A percentile compares a stretch with the other conserved stretches of the same genome.
Evolutionary conservation across 2,113 vertebrate genomes (phyloP).

Genomic region (Cygnus buccinator): DNA sequence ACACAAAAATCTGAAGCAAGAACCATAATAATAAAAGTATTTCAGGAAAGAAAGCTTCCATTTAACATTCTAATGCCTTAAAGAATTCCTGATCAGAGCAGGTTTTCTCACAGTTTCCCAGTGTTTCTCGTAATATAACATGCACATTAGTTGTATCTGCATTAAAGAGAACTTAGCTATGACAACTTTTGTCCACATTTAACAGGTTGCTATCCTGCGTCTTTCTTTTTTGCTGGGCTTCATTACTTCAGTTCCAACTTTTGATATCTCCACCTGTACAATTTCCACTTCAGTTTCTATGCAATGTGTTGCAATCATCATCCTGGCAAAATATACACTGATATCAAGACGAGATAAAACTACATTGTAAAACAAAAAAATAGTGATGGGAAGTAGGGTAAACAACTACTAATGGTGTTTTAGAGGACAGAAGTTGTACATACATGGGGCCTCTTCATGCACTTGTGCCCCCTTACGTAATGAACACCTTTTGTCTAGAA

Average conservation of each 20-base stretch:
- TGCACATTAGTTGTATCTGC: background rate
- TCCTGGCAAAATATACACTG: background rate
- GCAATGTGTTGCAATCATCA: constrained; percentile 16
- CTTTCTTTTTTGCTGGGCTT: constrained; percentile 45
- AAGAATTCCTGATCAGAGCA: background rate
- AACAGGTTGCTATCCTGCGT: constrained; percentile 20
- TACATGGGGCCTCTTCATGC: background rate
- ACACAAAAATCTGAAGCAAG: background rate
- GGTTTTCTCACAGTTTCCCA: background rate
- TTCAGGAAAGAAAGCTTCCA: background rate
- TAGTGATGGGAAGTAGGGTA: too few species aligned
- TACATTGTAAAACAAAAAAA: background rate
- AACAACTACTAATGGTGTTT: background rate
- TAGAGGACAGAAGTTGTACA: background rate
- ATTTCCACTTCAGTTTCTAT: constrained; percentile 53
- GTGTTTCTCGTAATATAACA: background rate
- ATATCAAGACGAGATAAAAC: background rate
- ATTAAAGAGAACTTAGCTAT: background rate
- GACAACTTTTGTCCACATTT: constrained; percentile 55
- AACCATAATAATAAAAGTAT: background rate
- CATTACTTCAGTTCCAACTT: constrained; percentile 57
- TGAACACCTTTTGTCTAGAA: background rate
- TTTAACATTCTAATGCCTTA: background rate
- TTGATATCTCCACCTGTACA: background rate
- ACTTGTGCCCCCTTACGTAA: background rate